Percentiles rank a stretch among this genome's conserved stretches.
These are phyloP conservation scores for Argyrosomus regius DNA, from an alignment of 2,797 vertebrate genomes.

Conservation along the genomic window DNA sequence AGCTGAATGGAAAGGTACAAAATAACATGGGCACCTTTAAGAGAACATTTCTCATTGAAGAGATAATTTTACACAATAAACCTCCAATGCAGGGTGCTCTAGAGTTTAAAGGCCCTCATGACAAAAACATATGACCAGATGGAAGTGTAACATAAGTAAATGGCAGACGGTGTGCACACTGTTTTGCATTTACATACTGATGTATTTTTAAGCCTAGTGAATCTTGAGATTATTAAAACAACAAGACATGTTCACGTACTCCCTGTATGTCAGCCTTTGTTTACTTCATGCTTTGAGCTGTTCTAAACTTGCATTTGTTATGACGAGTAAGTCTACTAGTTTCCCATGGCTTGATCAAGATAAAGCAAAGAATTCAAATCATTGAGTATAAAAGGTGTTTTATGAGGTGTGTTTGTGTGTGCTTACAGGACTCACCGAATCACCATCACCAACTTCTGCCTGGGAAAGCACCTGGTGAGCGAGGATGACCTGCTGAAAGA, in stretches of 20 bases:
- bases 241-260: slow-evolving; percentile 22
- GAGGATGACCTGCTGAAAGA: slow-evolving; percentile 99
- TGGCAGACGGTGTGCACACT: background rate
- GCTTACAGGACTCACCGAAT: slow-evolving; percentile 93
- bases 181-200: slow-evolving; percentile 32
- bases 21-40: background rate
- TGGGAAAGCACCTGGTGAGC: slow-evolving; percentile 98
- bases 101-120: background rate
- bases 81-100: background rate
- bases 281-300: slow-evolving; percentile 22
- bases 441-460: slow-evolving; percentile 99
- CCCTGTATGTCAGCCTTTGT: slow-evolving; percentile 14
- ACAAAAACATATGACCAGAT: background rate
- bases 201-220: slow-evolving; percentile 37
- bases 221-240: slow-evolving; percentile 32
- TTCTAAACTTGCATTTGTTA: slow-evolving; percentile 35
- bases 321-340: slow-evolving; percentile 27
- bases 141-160: background rate
- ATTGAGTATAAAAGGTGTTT: background rate
- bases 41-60: background rate
- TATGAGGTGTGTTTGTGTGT: slow-evolving; percentile 45
- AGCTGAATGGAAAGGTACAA: background rate
- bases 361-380: background rate
- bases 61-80: background rate
- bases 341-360: background rate